Evolutionary conservation across 2,888 invertebrate genomes (phyloP), one percentile per base, ranked within the genome.

Genomic region (Ectobius pallidus): DNA sequence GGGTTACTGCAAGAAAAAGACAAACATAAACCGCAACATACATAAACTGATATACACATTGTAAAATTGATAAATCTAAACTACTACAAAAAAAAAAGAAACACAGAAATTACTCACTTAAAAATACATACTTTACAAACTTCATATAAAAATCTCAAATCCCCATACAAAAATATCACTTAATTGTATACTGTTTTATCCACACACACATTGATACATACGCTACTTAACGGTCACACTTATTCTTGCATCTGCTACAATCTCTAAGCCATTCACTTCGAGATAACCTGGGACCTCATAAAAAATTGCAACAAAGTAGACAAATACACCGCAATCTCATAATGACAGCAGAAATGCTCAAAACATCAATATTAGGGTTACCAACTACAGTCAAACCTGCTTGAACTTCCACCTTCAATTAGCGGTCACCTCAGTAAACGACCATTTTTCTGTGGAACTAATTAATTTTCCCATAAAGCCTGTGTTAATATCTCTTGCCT

Each of bases 111-210:
- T 55, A 22, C 27, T 27, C 32, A 65, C 42, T 65, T 65, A 39
- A 65, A 65, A 65, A 42, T 22, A 46, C 65, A 65, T 20, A 44
- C 27, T 44, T 25, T 65, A 65, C 65, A 65, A 65, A 65, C 46
- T 27, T 46, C 11, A 46, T 46, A 46, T 46, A 46, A 65, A 65
- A 65, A 46, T 25, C 46, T 39, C 25, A 18, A 63, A 44, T 46
- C 65, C 44, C 65, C 65, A 42, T 65, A 65, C 18, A 65, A 65
- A 65, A 65, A 65, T 65, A 65, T 65, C 65, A 65, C 46, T 16
- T 46, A 44, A 44, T 27, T 44, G 2, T 44, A 14, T 27, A 18
- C 39, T 42, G 3, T 20, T n/a, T 7, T 65, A 7, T 30, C 27
- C 1, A 16, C 27, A 9, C 39, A 46, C 20, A 65, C n/a, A 44